These are phyloP conservation scores for Gymnodraco acuticeps DNA, from an alignment of 2,797 vertebrate genomes.

Conservation along the genomic window DNA sequence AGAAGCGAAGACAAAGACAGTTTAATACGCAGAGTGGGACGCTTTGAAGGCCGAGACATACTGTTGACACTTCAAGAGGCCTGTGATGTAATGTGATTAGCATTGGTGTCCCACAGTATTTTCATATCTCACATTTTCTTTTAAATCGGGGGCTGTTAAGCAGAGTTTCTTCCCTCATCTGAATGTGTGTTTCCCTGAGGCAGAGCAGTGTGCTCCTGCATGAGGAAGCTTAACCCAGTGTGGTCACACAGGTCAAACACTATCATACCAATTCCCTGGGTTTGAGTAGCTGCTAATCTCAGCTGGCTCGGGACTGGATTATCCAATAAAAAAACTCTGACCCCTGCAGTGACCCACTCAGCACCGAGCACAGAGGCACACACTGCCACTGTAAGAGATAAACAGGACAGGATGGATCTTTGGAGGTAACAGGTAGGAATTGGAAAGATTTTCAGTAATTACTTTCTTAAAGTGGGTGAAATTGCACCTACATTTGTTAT, in stretches of 20 bases:
- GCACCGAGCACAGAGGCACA: conserved; percentile 31
- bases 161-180: conserved; percentile 31
- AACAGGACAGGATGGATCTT: conserved; percentile 26
- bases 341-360: conserved; percentile 61
- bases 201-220: conserved; percentile 27
- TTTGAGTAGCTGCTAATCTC: conserved; percentile 68
- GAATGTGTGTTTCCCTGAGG: conserved; percentile 41
- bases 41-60: conserved; percentile 49
- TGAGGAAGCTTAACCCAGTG: conserved; percentile 50
- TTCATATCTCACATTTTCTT: conserved; percentile 38
- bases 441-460: conserved; percentile 36
- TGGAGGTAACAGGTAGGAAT: conserved; percentile 38
- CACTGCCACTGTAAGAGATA: conserved; percentile 28
- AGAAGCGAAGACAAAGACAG: conserved; percentile 52
- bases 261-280: conserved; percentile 67
- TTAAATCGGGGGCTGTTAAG: conserved; percentile 29
- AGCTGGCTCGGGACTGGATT: conserved; percentile 68
- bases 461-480: conserved; percentile 28
- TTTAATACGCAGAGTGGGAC: conserved; percentile 34
- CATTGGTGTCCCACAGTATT: conserved; percentile 37
- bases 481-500: conserved; percentile 1
- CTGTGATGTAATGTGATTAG: conserved; percentile 32
- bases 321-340: conserved; percentile 74
- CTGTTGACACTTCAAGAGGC: conserved; percentile 48
- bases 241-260: conserved; percentile 69